Conservation (phyloP, 2,888 invertebrate species). For the Formica aserva region DNA sequence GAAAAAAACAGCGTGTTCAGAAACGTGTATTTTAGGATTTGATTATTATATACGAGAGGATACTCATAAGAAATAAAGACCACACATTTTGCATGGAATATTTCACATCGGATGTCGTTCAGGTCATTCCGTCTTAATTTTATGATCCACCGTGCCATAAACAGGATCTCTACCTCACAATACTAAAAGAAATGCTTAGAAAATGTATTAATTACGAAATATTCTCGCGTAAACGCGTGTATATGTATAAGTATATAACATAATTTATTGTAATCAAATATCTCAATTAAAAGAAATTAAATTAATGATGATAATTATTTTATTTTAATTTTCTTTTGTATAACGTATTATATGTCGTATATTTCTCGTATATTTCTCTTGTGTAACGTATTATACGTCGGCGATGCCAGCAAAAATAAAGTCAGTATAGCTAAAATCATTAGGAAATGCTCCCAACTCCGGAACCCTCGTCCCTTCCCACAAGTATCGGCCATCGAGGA, state of each 20-base stretch:
- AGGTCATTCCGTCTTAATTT: not conserved
- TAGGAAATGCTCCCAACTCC: conserved; percentile 55
- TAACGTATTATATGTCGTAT: not conserved
- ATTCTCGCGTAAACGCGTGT: not conserved
- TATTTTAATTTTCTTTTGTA: not conserved
- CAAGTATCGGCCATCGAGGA: conserved; percentile 77
- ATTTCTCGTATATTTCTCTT: not conserved
- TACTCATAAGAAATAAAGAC: not conserved
- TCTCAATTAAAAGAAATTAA: not conserved
- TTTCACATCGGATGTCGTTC: not conserved
- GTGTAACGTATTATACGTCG: not conserved
- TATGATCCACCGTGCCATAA: not conserved
- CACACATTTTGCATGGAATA: not conserved
- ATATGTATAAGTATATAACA: not conserved
- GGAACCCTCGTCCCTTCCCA: conserved; percentile 71
- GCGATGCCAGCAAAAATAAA: conserved; percentile 62
- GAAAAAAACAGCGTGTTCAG: not conserved
- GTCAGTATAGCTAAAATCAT: conserved; percentile 71
- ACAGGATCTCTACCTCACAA: not conserved
- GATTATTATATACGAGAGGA: not conserved
- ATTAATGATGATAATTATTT: not conserved
- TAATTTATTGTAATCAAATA: not conserved
- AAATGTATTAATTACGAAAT: not conserved
- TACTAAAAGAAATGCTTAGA: not conserved
- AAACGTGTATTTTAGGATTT: not conserved